Base-by-base conservation (phyloP, 1,140 invertebrate species). In the Oppia nitens region DNA sequence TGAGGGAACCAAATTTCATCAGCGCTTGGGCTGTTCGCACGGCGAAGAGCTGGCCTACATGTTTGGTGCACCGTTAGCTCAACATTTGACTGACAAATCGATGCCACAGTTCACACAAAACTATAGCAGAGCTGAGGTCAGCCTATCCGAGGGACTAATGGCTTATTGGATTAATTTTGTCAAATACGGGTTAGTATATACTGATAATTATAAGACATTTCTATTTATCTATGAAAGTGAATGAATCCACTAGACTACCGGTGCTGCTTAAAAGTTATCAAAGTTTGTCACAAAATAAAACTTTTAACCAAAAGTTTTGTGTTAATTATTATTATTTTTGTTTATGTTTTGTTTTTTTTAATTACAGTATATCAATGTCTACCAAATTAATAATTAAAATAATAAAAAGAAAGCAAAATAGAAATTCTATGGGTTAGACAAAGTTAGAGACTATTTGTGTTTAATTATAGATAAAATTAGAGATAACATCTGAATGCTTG, bases 91-190 rank as follows among this genome's bases (percentile, higher is more conserved):
- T 25, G 79, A 81, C 64, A 59, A 67, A 29, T 48, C 24, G 76
- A 26, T 68, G 3, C 27, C 57, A 11, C 60, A 66, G 52, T 76
- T 71, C 63, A 65, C 67, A 2, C 63, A 63, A 40, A 86, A 85
- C 71, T 91, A 83, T 73, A 82, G 79, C 23, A 71, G 79, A 14
- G 78, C 81, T 24, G 87, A 90, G 69, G 77, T 81, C 63, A 76
- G 79, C 6, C 79, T 89, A 14, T 79, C 84, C 0, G 81, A 85
- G 66, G 78, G 81, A 1, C 76, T 87, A 0, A 81, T 91, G 63
- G 64, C 70, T 9, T 75, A 74, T 62, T 77, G 76, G 75, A 67
- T 71, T 6, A 74, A 77, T 61, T 78, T 78, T 66, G 74, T 70
- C 21, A 74, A 73, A 64, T 70, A 68, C 47, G 76, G 75, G 77